phyloP scores from a whole-genome alignment of 2,113 vertebrate species.

The Menura novaehollandiae region DNA sequence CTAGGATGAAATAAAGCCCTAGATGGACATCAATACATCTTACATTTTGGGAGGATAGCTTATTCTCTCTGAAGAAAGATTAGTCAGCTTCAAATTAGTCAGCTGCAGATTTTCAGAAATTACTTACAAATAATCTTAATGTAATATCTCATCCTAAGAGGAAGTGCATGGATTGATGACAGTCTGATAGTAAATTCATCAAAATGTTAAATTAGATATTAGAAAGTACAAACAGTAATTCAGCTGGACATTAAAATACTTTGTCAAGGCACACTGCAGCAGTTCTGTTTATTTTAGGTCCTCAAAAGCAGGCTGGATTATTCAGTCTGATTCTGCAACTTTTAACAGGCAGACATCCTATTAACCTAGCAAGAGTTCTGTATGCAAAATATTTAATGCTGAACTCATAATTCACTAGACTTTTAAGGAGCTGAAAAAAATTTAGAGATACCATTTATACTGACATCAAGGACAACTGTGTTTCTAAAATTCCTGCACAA shows the following conservation, averaged over 20 bases:
- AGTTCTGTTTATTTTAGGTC: not conserved
- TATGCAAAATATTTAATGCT: not conserved
- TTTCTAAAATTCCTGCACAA: not conserved
- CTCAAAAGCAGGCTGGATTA: constrained; percentile 2
- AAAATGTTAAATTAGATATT: constrained; percentile 5
- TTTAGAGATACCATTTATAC: not conserved
- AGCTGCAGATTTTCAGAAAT: not conserved
- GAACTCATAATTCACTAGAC: not conserved
- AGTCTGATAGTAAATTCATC: not conserved
- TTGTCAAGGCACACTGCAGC: not conserved
- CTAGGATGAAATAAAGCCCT: not conserved
- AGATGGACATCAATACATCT: not conserved
- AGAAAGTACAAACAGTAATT: not conserved
- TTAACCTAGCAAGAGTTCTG: not conserved
- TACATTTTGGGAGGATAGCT: not conserved
- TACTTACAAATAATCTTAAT: not conserved
- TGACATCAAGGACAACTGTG: not conserved
- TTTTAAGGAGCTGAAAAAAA: not conserved
- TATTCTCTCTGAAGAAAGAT: not conserved
- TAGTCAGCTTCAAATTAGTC: not conserved
- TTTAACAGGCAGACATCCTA: not conserved
- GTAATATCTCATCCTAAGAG: not conserved
- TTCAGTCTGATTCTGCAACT: not conserved
- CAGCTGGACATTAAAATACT: not conserved
- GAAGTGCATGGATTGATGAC: not conserved